phyloP scores from a whole-genome alignment of 2,113 vertebrate species.

The Paralichthys olivaceus region DNA sequence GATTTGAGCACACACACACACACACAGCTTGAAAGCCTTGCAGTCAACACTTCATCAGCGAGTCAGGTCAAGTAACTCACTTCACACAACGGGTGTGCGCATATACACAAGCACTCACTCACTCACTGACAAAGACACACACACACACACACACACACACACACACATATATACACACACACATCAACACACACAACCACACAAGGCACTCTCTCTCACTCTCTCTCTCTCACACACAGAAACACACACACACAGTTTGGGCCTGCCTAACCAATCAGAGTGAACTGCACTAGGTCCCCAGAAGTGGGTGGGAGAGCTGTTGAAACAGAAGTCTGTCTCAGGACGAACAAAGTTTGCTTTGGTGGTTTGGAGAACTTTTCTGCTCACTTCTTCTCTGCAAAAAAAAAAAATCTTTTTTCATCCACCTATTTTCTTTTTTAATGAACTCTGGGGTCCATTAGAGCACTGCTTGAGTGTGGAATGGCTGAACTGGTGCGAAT shows the following conservation, averaged over 20 bases:
- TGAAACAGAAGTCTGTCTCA: constrained; percentile 77
- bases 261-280: constrained; percentile 75
- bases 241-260: constrained; percentile 68
- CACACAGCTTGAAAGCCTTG: constrained; percentile 71
- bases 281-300: constrained; percentile 74
- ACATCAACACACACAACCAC: constrained; percentile 56
- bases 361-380: constrained; percentile 75
- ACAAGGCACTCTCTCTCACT: constrained; percentile 33
- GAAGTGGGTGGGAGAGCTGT: constrained; percentile 76
- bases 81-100: constrained; percentile 59
- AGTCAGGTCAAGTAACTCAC: constrained; percentile 74
- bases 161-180: constrained; percentile 29
- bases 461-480: constrained; percentile 48
- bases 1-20: constrained; percentile 61
- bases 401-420: constrained; percentile 14
- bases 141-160: constrained; percentile 32
- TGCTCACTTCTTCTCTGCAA: constrained; percentile 36
- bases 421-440: constrained; percentile 1
- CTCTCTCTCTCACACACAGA: constrained; percentile 29
- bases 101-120: constrained; percentile 67
- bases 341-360: constrained; percentile 77
- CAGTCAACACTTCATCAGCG: constrained; percentile 80
- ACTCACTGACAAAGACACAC: constrained; percentile 57
- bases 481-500: constrained; percentile 83
- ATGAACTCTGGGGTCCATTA: constrained; percentile 65